These are phyloP conservation scores for Anoura caudifer DNA, from an alignment of 2,113 vertebrate species.

Conservation along the genomic window DNA sequence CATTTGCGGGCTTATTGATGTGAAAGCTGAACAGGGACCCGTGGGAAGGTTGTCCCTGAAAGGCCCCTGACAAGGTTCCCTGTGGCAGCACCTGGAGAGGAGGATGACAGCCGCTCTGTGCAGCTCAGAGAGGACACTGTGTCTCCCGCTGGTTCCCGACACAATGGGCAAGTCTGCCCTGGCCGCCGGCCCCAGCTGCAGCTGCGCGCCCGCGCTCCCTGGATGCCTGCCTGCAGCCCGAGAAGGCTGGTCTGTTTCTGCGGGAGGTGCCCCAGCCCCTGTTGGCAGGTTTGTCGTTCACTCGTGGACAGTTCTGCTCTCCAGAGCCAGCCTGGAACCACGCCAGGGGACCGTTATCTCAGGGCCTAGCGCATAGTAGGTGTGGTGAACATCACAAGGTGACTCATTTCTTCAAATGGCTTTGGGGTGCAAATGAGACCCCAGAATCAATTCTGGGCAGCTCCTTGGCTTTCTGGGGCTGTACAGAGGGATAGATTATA, in stretches of 20 bases:
- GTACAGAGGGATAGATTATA: accelerated
- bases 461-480: neutral
- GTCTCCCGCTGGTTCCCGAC: neutral
- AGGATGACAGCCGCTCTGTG: neutral
- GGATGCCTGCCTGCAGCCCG: neutral
- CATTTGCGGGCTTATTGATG: neutral
- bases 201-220: neutral
- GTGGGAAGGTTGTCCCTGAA: slow-evolving; percentile 30
- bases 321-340: neutral
- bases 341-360: neutral
- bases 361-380: neutral
- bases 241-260: neutral
- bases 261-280: neutral
- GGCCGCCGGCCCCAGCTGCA: neutral
- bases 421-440: neutral
- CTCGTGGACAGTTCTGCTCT: neutral
- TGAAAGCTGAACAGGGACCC: neutral
- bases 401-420: neutral
- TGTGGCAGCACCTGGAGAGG: neutral
- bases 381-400: accelerated
- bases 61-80: neutral
- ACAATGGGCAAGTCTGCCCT: slow-evolving; percentile 11
- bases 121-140: neutral
- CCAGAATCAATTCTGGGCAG: neutral
- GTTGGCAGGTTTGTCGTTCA: neutral